Conservation (phyloP, 1,140 invertebrate genomes). For the Macrobrachium rosenbergii region DNA sequence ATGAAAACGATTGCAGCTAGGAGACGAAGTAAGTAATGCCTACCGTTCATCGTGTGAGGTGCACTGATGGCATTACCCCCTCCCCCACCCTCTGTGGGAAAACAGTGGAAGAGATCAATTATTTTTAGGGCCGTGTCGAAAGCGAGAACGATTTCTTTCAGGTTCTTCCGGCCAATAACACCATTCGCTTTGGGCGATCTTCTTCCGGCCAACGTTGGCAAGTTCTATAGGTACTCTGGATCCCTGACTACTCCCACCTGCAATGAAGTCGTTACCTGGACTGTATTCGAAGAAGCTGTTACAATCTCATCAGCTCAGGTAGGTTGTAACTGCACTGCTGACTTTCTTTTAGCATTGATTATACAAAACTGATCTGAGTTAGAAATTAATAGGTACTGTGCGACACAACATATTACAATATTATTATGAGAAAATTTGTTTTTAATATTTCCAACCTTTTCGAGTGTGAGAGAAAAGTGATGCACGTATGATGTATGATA, state of each 20-base stretch:
- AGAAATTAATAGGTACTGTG: neutral
- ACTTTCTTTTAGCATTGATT: neutral
- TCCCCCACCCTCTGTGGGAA: too few relatives aligned
- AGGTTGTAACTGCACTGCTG: slow-evolving; percentile 10
- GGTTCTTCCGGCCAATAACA: slow-evolving; percentile 3
- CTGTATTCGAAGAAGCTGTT: slow-evolving; percentile 76
- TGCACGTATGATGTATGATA: too few relatives aligned
- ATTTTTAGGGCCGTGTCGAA: slow-evolving; percentile 67
- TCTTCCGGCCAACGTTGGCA: slow-evolving; percentile 12
- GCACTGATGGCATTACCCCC: too few relatives aligned
- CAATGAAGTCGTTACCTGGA: slow-evolving; percentile 81
- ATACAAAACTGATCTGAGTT: neutral
- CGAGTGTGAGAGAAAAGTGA: too few relatives aligned
- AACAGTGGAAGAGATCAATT: neutral
- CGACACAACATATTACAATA: too few relatives aligned
- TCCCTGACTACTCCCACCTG: slow-evolving; percentile 71
- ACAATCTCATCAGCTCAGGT: slow-evolving; percentile 76
- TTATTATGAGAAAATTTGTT: too few relatives aligned
- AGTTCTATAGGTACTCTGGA: slow-evolving; percentile 39
- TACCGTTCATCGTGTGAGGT: too few relatives aligned
- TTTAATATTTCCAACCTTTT: too few relatives aligned
- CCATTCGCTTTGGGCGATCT: slow-evolving; percentile 27
- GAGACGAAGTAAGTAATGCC: too few relatives aligned
- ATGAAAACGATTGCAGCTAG: too few relatives aligned
- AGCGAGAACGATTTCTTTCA: neutral